Conservation (phyloP, 2,888 invertebrate genomes). For the Andrena minutula region DNA sequence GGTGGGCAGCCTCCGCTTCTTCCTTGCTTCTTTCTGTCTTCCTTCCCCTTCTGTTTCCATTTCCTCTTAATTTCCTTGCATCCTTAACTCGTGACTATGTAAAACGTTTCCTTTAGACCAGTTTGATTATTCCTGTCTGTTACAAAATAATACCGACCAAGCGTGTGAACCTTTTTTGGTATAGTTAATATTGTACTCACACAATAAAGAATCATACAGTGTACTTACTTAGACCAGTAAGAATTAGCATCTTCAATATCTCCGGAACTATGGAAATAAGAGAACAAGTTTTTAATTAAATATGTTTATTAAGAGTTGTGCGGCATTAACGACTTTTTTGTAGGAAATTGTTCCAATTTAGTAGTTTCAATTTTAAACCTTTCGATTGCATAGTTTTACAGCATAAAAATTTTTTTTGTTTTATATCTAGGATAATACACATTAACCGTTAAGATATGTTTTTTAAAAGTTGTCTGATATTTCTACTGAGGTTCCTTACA, state of each 20-base stretch:
- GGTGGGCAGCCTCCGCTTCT: conserved; percentile 66
- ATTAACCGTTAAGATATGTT: too few relatives aligned
- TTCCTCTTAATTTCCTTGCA: not conserved
- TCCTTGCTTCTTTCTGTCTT: conserved; percentile 15
- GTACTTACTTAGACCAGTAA: not conserved
- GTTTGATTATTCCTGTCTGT: not conserved
- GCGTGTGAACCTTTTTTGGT: not conserved
- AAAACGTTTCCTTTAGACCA: not conserved
- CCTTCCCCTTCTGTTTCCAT: conserved; percentile 20
- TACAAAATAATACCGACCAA: not conserved
- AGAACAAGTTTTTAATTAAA: not conserved
- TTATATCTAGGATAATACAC: too few relatives aligned
- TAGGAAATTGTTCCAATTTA: too few relatives aligned
- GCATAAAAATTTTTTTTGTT: too few relatives aligned
- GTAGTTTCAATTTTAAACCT: too few relatives aligned
- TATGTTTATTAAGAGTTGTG: too few relatives aligned
- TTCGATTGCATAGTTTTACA: too few relatives aligned
- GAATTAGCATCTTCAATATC: too few relatives aligned
- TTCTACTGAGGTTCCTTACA: too few relatives aligned
- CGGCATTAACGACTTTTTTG: too few relatives aligned
- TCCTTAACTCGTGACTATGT: not conserved
- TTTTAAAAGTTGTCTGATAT: too few relatives aligned
- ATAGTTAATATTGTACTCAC: not conserved
- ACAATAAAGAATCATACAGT: not conserved
- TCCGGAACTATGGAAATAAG: not conserved